Base-by-base conservation (phyloP, 2,888 invertebrate species). In the Acrocyrtus sp. region DNA sequence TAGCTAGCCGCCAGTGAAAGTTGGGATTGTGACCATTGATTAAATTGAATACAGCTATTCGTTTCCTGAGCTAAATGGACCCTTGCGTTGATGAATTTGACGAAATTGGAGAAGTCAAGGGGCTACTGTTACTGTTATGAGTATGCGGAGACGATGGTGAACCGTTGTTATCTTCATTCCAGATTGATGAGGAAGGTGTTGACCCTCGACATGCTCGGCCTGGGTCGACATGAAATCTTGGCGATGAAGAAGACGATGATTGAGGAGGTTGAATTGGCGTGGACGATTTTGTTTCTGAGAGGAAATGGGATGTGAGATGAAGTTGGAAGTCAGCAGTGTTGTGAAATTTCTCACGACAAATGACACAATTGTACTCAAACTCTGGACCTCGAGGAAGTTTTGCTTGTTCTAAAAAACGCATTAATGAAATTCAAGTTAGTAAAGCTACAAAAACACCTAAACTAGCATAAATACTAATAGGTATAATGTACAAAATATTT, bases 241-340 rank as follows among this genome's bases (percentile, higher is more conserved):
- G 43, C 15, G 69, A 60, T 2, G 47, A n/a, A 4, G 61, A 41
- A 3, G 50, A 53, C 5, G 48, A 45, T 27, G 45, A 45, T 19
- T 12, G 50, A 22, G n/a, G 53, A 51, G 2, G 47, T 47, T 21
- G 41, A 10, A 48, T 63, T 43, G 43, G 75, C 24, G 76, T 68
- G 17, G 72, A 63, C 5, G 74, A 75, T 10, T 68, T 53, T 6
- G 58, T 68, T 34, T 72, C 68, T 6, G 73, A 56, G 8, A 72
- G 67, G 19, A 80, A 72, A 58, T 80, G 80, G 34, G 77, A 76
- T 22, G 79, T 72, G 56, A 80, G 72, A 58, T 80, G 80, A 27
- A 69, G 21, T 56, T 80, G 80, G 17, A 79, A 75, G 43, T 78
- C 75, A 66, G 77, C 58, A 8, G 77, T 75, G 51, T 80, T 77